phyloP scores from a whole-genome alignment of 2,888 invertebrate species.

The Ichneumoninae sp. region DNA sequence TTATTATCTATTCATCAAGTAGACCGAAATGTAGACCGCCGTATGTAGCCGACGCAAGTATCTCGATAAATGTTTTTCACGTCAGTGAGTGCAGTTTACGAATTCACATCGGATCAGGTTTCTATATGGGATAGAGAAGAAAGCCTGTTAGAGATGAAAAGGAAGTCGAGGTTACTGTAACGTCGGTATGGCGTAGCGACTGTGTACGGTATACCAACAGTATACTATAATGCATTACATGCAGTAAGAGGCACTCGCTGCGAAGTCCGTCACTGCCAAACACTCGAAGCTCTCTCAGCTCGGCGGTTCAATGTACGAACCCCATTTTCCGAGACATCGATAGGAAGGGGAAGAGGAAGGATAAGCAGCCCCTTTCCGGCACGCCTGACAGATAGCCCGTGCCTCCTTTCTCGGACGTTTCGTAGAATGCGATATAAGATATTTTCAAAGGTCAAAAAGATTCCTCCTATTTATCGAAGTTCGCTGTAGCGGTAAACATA shows the following conservation, averaged over 20 bases:
- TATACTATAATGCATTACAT: conserved; percentile 75
- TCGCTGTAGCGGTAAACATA: neutral
- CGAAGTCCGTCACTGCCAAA: conserved; percentile 77
- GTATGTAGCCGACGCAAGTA: conserved; percentile 12
- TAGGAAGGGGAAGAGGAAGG: conserved; percentile 70
- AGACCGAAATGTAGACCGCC: conserved; percentile 11
- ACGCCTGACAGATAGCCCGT: conserved; percentile 78
- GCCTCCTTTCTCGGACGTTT: conserved; percentile 37
- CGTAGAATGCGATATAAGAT: conserved; percentile 29
- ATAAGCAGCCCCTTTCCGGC: conserved; percentile 71
- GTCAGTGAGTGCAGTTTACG: conserved; percentile 57
- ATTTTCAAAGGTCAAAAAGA: neutral
- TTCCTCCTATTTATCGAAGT: neutral
- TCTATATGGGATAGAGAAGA: conserved; percentile 65
- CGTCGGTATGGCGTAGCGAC: conserved; percentile 25
- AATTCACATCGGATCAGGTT: conserved; percentile 62
- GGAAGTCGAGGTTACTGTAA: conserved; percentile 40
- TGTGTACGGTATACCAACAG: conserved; percentile 20
- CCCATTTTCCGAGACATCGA: conserved; percentile 78
- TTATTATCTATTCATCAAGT: conserved; percentile 26
- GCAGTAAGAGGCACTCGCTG: conserved; percentile 74
- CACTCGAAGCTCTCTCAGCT: conserved; percentile 70
- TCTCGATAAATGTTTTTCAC: conserved; percentile 59
- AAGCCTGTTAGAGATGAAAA: conserved; percentile 47
- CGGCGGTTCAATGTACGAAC: conserved; percentile 67